Evolutionary conservation across 2,797 vertebrate species (phyloP), one percentile per base, ranked within the genome.

Genomic region (Halcyon leucocephala): DNA sequence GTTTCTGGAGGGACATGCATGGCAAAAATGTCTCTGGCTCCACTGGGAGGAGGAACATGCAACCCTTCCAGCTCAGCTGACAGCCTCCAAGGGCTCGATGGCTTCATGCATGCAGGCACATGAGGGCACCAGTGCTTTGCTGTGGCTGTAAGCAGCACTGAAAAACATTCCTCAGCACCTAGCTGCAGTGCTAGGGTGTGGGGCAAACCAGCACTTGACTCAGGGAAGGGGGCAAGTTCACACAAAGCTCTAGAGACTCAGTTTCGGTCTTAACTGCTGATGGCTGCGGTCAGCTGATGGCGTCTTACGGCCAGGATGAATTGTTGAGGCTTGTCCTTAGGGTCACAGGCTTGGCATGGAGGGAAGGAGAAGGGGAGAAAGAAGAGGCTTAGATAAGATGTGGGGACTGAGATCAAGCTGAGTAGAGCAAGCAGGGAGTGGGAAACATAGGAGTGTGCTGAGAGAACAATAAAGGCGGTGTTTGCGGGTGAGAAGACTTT

Each of bases 41-140:
- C 29, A 7, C 21, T 28, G 54, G 41, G 29, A 92, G 15, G 49
- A 48, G 54, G 37, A 7, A 14, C 1, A 1, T 35, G 46, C 67
- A 41, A 12, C 64, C 24, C 58, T 69, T 21, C 12, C 72, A 77
- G 72, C 73, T 71, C 41, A 22, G 37, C 82, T n/a, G 41, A 22
- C 52, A 33, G 65, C 79, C 57, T 71, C 71, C 10, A 15, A 39
- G 76, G 85, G 37, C 72, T 6, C 0, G 0, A 21, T 65, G 86
- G 92, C 81, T 87, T 15, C 3, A 25, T 64, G 83, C 3, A 3
- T 21, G 58, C 83, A 35, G 86, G 95, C 80, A 70, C 71, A 54
- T 42, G 93, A 95, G 93, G 95, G 93, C 96, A 95, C 93, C 85
- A 77, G 71, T 20, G 25, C 95, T 94, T 96, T 94, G 88, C 95